Evolutionary conservation across 2,888 invertebrate genomes (phyloP).

Genomic region (Drosophila suboccidentalis): DNA sequence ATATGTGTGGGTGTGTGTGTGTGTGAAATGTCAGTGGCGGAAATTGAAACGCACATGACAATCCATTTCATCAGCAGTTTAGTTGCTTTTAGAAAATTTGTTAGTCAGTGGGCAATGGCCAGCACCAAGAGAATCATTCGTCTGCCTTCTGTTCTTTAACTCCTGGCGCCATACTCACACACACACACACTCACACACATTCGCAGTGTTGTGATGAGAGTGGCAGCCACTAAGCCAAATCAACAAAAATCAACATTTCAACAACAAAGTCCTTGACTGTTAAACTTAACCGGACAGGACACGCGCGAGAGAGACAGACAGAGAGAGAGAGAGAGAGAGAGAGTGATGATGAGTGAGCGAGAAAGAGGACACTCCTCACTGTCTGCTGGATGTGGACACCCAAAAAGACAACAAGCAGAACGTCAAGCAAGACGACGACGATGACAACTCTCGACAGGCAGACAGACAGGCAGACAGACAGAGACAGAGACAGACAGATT

Average conservation of each 20-base stretch:
- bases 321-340: not conserved
- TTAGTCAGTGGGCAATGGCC: slow-evolving; percentile 45
- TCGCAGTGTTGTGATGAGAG: slow-evolving; percentile 59
- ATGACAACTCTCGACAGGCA: slow-evolving; percentile 44
- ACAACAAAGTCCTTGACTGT: slow-evolving; percentile 81
- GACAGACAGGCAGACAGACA: slow-evolving; percentile 10
- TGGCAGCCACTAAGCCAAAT: slow-evolving; percentile 81
- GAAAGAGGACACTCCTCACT: slow-evolving; percentile 4
- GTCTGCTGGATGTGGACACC: slow-evolving; percentile 38
- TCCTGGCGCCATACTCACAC: slow-evolving; percentile 49
- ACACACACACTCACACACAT: slow-evolving; percentile 4
- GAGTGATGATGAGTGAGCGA: not conserved
- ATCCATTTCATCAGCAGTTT: slow-evolving; percentile 84
- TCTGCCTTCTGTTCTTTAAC: slow-evolving; percentile 21
- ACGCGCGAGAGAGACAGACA: slow-evolving; percentile 15
- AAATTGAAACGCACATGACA: slow-evolving; percentile 85
- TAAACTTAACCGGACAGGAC: slow-evolving; percentile 75
- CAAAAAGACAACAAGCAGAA: slow-evolving; percentile 50
- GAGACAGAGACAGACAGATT: slow-evolving; percentile 11
- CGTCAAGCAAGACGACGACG: slow-evolving; percentile 20
- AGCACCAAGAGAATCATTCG: slow-evolving; percentile 2
- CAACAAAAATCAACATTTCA: slow-evolving; percentile 82
- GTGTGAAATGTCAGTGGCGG: slow-evolving; percentile 77
- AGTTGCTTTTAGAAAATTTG: slow-evolving; percentile 78
- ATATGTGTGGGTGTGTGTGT: slow-evolving; percentile 36